Conservation (phyloP, 2,113 vertebrate species). For the Phyllopteryx taeniolatus region DNA sequence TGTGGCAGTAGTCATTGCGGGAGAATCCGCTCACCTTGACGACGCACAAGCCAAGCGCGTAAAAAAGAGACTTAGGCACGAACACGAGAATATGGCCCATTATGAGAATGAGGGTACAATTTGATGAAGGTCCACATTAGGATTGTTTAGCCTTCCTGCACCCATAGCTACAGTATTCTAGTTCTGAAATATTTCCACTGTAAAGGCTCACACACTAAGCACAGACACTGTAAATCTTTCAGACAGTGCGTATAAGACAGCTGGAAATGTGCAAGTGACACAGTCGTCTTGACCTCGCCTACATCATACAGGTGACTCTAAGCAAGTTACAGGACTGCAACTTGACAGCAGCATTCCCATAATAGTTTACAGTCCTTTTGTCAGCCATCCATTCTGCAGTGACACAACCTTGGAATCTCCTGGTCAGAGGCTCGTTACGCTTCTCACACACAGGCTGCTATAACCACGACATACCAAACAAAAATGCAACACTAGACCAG, state of each 20-base stretch:
- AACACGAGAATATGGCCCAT: too few species aligned
- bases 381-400: conserved; percentile 41
- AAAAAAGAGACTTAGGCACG: background rate
- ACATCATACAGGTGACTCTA: conserved; percentile 55
- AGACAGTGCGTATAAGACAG: conserved; percentile 30
- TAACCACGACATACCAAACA: too few species aligned
- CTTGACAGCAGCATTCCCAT: conserved; percentile 49
- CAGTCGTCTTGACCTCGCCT: conserved; percentile 47
- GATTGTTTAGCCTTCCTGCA: too few species aligned
- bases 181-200: background rate
- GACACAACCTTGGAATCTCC: conserved; percentile 49
- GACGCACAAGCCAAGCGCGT: too few species aligned
- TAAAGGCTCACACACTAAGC: conserved; percentile 4
- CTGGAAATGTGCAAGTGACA: conserved; percentile 43
- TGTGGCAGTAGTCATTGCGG: too few species aligned
- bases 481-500: too few species aligned
- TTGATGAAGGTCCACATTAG: too few species aligned
- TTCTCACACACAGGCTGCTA: too few species aligned
- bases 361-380: conserved; percentile 43
- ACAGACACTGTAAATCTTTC: conserved; percentile 19
- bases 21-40: too few species aligned
- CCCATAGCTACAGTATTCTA: too few species aligned
- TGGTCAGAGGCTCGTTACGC: conserved; percentile 4
- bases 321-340: conserved; percentile 29
- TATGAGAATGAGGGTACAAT: too few species aligned